A percentile compares a stretch with the other conserved stretches of the same genome.
These are phyloP conservation scores for Cecropterus lyciades DNA, from an alignment of 1,140 invertebrate genomes.

Conservation along the genomic window DNA sequence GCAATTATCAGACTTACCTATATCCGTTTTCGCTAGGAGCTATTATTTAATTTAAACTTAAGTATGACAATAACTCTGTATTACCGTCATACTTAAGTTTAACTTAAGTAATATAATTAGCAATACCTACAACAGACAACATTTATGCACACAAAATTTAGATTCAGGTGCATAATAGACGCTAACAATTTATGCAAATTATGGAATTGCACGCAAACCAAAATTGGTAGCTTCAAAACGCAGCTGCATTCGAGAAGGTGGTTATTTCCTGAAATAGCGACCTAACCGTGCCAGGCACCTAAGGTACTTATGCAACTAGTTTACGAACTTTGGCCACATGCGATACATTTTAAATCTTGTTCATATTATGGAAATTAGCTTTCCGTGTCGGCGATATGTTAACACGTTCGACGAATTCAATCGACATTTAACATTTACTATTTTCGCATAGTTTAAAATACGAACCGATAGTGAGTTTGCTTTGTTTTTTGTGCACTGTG, in stretches of 20 bases:
- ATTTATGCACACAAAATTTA: background rate
- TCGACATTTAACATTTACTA: too few species aligned
- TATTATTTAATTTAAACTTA: too few species aligned
- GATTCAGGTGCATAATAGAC: slow-evolving; percentile 2
- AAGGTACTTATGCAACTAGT: slow-evolving; percentile 35
- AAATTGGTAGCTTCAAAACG: slow-evolving; percentile 23
- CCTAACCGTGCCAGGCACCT: slow-evolving; percentile 32
- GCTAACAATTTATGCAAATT: slow-evolving; percentile 18
- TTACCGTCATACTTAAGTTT: too few species aligned
- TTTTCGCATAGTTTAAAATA: too few species aligned
- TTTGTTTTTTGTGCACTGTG: too few species aligned
- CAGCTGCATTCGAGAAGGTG: slow-evolving; percentile 32
- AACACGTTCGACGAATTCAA: too few species aligned
- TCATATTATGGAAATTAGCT: background rate
- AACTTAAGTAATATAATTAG: too few species aligned
- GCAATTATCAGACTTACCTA: too few species aligned
- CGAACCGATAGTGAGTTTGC: too few species aligned
- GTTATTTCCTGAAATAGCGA: slow-evolving; percentile 21
- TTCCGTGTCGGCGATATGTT: background rate
- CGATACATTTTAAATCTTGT: background rate
- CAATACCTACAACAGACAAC: too few species aligned
- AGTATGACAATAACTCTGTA: too few species aligned
- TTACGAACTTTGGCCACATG: slow-evolving; percentile 26
- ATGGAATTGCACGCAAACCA: slow-evolving; percentile 21
- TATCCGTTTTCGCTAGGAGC: too few species aligned